Evolutionary conservation across 2,888 invertebrate genomes (phyloP), one percentile per base, ranked within the genome.

Genomic region (Chymomyza procnemis): DNA sequence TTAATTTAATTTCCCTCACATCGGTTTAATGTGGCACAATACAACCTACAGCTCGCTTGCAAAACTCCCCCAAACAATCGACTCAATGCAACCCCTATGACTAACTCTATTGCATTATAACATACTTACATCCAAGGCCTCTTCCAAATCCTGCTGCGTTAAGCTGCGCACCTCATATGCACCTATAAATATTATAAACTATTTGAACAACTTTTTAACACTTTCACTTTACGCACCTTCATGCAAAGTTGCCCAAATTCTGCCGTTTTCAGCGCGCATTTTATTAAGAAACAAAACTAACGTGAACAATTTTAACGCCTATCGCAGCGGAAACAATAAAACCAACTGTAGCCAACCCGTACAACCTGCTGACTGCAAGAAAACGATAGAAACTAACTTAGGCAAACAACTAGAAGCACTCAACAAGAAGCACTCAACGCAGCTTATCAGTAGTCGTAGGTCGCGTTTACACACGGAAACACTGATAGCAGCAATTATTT

Each of bases 151-250:
- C 34, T 92, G 91, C 59, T 92, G 88, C 21, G 94, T 92, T 71
- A 94, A 77, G 41, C 92, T 92, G 76, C 92, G 92, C 78, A 94
- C 92, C 80, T 92, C 93, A 81, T 94, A 93, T 80, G 92, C 92
- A 50, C 92, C 94, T 93, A 41, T 21, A 73, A 69, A 4, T 54
- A 16, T 63, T 46, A 3, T 55, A 47, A 8, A 59, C 14, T 41
- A 21, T 34, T 18, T 54, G 18, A 50, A 8, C 6, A 30, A 30
- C 14, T 34, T 14, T n/a, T 8, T 30, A 48, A 41, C 55, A 67
- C 48, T 61, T 64, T 58, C 4, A 26, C 5, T 50, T 21, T 14
- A 67, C 75, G 18, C 30, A 78, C 84, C 84, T 47, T 80, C 73
- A 60, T 74, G 64, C 19, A 87, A 61, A 14, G 69, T 77, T 52